Evolutionary conservation across 1,140 invertebrate genomes (phyloP), one percentile per base, ranked within the genome.

Genomic region (Leptestheria dahalacensis): DNA sequence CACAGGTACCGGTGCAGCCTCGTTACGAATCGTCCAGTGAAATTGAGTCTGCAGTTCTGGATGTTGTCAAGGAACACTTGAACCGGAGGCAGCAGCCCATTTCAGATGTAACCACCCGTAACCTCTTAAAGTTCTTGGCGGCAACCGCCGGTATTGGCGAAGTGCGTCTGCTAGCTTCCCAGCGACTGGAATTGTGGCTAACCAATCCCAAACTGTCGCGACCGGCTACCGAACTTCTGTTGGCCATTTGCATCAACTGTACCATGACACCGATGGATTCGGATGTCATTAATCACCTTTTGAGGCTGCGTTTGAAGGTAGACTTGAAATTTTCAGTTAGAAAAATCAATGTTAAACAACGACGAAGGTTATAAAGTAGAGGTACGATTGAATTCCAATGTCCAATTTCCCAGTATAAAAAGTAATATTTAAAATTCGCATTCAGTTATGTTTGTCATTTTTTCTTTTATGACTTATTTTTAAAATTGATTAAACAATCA

Each of bases 131-230:
- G 26, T 62, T 62, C 29, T 10, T 62, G 33, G 47, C 61, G 1
- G 57, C 61, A n/a, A 57, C 61, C 21, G 15, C 24, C 21, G 61
- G 61, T 15, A 18, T 62, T 3, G 46, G 21, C 12, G 46, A 48
- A 74, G 83, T 94, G 48, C 78, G 93, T 25, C 78, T 85, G 53
- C 80, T 91, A 49, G 84, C 87, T 9, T 82, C 86, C 9, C 82
- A 85, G 12, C 80, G 86, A 23, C 73, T 97, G 1, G 94, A 98
- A 72, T 81, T 86, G 61, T 97, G 93, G 93, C 74, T 98, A 25
- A 91, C 95, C 67, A 96, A 95, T 74, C 91, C 91, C 29, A 97
- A 97, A 77, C 71, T 93, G 48, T 86, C 87, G 71, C 81, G 88
- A 67, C 80, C 86, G 9, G 91, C 91, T 1, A 93, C 96, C 71